Base-by-base conservation (phyloP, 2,888 invertebrate genomes). In the Hypomecis atomaria region DNA sequence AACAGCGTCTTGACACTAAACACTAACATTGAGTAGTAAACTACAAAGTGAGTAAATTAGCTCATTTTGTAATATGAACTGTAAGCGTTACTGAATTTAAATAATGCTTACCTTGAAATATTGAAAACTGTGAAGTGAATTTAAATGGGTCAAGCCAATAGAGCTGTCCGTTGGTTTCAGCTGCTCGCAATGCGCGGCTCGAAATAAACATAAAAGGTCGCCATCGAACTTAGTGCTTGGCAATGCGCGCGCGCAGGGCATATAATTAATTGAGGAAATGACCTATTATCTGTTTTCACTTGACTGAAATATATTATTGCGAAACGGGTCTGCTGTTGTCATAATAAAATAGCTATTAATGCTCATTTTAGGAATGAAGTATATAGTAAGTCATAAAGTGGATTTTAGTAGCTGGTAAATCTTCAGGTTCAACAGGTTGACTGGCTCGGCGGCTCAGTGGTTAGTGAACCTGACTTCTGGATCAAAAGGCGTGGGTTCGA, bases 201-300 rank as follows among this genome's bases (percentile, higher is more conserved):
- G 78, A 89, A 91, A 90, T 90, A 91, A 85, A 86, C 82, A 77
- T 78, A 80, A 90, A 90, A 90, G 89, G 89, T 91, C 89, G 80
- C 77, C 80, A 80, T 81, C 80, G 79, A 80, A 86, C 77, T 83
- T 83, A 81, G 75, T 79, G 78, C 78, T 84, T 87, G 87, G 85
- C 88, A 85, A 79, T 78, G 80, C 78, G 63, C 60, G 42, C 48
- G 66, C 66, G 75, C 79, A 78, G 73, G 78, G 77, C 79, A 76
- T 80, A 83, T 83, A 84, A 87, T 88, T 86, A 85, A 89, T 88
- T 84, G 81, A 83, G 86, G 86, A 88, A 89, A 84, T 86, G 79
- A 76, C 81, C 83, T 83, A 80, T 81, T 80, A 78, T 79, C 56
- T 72, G 72, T 65, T 71, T 77, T 72, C 64, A 66, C 68, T 69